Base-by-base conservation (phyloP, 2,797 vertebrate genomes). In the Mormyrus proboscirostris region DNA sequence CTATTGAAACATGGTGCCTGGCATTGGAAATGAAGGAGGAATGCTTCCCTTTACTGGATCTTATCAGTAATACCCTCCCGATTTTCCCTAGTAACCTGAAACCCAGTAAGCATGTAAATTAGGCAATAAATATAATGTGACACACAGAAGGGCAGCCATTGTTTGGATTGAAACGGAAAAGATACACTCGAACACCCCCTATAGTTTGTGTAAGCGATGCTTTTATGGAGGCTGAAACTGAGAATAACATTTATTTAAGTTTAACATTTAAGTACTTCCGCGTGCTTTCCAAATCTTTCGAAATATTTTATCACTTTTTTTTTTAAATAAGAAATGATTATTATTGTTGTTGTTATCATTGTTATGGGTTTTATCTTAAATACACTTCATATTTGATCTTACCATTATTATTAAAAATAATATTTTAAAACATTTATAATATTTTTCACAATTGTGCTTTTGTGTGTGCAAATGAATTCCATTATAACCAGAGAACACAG, bases 401-500 rank as follows among this genome's bases (percentile, higher is more conserved):
- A 73, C 33, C 16, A n/a, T 79, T 41, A 44, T 79, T 41, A 79
- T 79, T 79, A 8, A 44, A 79, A 44, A 14, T 79, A 44, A 79
- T 44, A n/a, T 44, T 9, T 44, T 79, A 8, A 1, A 79, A 79
- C 7, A 79, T 79, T 79, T 44, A 16, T 44, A 44, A 9, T 41
- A 19, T 79, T 79, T 44, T 79, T 79, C 38, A 79, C 38, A n/a
- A 19, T n/a, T 41, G 16, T 79, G 19, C 73, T 44, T 79, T 19
- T 79, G 38, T 79, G 38, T 44, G 38, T 79, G 73, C 29, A 95
- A 94, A 94, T 94, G 94, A 95, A 96, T 95, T 95, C 95, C 94
- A 94, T 95, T 96, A 95, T 93, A 94, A 95, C 95, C 94, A 93
- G 93, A 93, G 91, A 94, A 94, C 94, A 93, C 91, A 94, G 95